Percentiles rank a stretch among this genome's conserved stretches.
These are phyloP conservation scores for Pseudopleuronectes americanus DNA, from an alignment of 2,797 vertebrate genomes.

Conservation along the genomic window DNA sequence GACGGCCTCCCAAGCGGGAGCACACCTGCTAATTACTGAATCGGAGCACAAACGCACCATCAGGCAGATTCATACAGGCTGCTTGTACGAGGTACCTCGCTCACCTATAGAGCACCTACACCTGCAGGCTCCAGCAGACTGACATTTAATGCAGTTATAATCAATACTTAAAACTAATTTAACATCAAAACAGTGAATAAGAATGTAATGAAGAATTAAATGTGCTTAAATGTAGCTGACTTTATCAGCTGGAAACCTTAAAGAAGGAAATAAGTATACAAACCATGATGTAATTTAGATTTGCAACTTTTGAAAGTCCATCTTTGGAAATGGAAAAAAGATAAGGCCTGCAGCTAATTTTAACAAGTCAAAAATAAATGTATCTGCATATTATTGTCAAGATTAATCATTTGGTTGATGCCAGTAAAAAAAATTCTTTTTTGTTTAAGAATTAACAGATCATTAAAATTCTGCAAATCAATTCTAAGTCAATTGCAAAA, in stretches of 20 bases:
- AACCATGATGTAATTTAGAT: not conserved
- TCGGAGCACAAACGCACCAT: conserved; percentile 43
- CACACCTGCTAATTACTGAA: conserved; percentile 75
- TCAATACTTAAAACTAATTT: not conserved
- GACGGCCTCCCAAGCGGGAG: conserved; percentile 67
- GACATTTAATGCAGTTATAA: not conserved
- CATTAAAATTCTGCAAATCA: not conserved
- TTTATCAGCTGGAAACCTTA: too few species aligned
- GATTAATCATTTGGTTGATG: not conserved
- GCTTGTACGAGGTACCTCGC: conserved; percentile 1
- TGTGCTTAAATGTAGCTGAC: not conserved
- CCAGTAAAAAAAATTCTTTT: too few species aligned
- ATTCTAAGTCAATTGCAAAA: not conserved
- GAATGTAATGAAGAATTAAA: not conserved
- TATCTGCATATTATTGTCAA: not conserved
- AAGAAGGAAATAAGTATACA: too few species aligned
- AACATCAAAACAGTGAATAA: not conserved
- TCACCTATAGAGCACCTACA: conserved; percentile 29
- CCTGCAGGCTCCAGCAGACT: conserved; percentile 9
- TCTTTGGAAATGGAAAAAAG: not conserved
- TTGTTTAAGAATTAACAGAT: not conserved
- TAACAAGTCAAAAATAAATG: too few species aligned
- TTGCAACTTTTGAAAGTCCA: not conserved
- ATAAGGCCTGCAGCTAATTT: not conserved
- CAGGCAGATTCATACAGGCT: conserved; percentile 7